Base-by-base conservation (phyloP, 2,888 invertebrate genomes). In the Hypercompe scribonia region DNA sequence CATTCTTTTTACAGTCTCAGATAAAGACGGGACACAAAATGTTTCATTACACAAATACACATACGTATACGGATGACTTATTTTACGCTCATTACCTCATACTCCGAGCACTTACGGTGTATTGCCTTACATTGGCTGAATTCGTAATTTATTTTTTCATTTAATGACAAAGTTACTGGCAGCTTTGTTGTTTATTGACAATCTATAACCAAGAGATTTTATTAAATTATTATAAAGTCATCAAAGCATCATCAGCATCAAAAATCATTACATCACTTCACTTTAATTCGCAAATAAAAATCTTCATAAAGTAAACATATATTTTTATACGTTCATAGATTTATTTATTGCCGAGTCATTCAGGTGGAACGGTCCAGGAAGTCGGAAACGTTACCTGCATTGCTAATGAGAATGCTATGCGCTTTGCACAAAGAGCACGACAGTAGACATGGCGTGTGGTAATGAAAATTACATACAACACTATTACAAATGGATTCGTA, bases 11-110 rank as follows among this genome's bases (percentile, higher is more conserved):
- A 84, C 80, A 68, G 75, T 79, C 58, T 65, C 65, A 71, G 75
- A 81, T 84, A 84, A 84, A 84, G 67, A 70, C 65, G 42, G 63
- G 66, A 73, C 80, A 77, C 77, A 75, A 79, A 82, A 82, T 77
- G 80, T 78, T 80, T 81, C 80, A 82, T 83, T 82, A 77, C 78
- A 76, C 67, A 71, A 76, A 82, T 78, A 74, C 80, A 77, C 77
- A 72, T 81, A 76, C 75, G 76, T 84, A 81, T 79, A 82, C 78
- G 77, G 74, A 75, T 73, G 81, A 80, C 75, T 80, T 83, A 74
- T 84, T 83, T 81, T 83, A 80, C 66, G 80, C 78, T 84, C 80
- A 82, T 84, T 80, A 79, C 77, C 72, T 71, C 70, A 79, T 83
- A 72, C 78, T 70, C 33, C 65, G 67, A 54, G 74, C 77, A 78